Conservation (phyloP, 1,140 invertebrate species). For the Lepidurus packardi region DNA sequence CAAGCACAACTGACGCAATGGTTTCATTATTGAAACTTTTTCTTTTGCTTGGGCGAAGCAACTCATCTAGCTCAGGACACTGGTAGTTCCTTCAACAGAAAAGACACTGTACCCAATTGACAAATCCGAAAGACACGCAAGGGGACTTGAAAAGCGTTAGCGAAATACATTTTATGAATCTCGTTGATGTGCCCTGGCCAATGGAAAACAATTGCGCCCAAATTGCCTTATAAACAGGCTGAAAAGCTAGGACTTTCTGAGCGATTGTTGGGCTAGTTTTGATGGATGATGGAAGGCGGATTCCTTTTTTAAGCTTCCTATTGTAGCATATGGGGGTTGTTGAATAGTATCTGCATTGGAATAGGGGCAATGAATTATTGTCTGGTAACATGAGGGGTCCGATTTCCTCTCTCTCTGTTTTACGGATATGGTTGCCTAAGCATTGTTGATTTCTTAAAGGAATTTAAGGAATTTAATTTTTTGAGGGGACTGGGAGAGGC, state of each 20-base stretch:
- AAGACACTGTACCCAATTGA: no score
- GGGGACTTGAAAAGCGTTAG: no score
- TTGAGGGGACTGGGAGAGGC: neutral
- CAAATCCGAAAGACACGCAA: no score
- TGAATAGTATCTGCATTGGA: neutral
- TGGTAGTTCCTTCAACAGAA: neutral
- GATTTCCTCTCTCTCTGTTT: neutral
- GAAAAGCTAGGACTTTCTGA: neutral
- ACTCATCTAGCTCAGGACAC: neutral
- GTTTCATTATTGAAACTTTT: constrained; percentile 1
- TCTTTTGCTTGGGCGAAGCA: neutral
- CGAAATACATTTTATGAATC: no score
- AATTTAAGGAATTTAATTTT: neutral
- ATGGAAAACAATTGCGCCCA: neutral
- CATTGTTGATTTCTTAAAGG: neutral
- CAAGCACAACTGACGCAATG: neutral
- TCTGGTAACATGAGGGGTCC: neutral
- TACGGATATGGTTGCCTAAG: neutral
- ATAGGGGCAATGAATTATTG: constrained; percentile 12
- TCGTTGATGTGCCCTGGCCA: neutral
- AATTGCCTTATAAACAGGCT: neutral
- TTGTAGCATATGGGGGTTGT: neutral
- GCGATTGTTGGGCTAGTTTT: neutral
- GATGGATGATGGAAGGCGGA: neutral
- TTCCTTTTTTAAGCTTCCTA: neutral